Base-by-base conservation (phyloP, 2,113 vertebrate genomes). In the Leucopsar rothschildi region DNA sequence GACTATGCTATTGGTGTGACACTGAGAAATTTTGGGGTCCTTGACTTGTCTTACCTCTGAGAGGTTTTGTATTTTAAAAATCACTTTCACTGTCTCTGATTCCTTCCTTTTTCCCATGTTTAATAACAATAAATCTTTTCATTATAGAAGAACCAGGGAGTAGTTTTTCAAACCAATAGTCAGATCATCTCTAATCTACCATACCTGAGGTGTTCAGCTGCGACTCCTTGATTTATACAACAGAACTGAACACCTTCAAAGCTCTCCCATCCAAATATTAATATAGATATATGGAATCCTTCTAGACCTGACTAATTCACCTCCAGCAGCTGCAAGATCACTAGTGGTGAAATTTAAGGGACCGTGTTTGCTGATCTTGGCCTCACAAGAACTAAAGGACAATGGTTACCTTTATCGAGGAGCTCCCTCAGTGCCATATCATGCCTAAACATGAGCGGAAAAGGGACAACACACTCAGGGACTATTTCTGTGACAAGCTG, bases 141-240 rank as follows among this genome's bases (percentile, higher is more conserved):
- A 16, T 31, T 63, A 10, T 2, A 80, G 12, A 11, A 53, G 11
- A 25, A 9, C 11, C 39, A 37, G 3, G 35, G 18, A 69, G 6
- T 33, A 79, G 31, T 21, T 81, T 88, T 61, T 59, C 60, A 89
- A 53, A 31, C 5, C n/a, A 59, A 2, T 11, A 27, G 27, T 29
- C 37, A 24, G 27, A 64, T 50, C 15, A 16, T 27, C 29, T 57
- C 29, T 65, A 65, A 37, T 50, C 27, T 35, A 68, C 12, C 9
- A 59, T 2, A 47, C 3, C 12, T 3, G 1, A 57, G 2, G 9
- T 39, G 9, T 66, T 72, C 60, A 82, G 1, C 16, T 1, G 0
- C 37, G 33, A n/a, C 9, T 55, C 19, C 9, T 55, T 70, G 17
- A 84, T 68, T 59, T 68, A 55, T 12, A 21, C 20, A 57, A 55